Evolutionary conservation across 1,140 invertebrate species (phyloP).

Genomic region (Microplitis mediator): DNA sequence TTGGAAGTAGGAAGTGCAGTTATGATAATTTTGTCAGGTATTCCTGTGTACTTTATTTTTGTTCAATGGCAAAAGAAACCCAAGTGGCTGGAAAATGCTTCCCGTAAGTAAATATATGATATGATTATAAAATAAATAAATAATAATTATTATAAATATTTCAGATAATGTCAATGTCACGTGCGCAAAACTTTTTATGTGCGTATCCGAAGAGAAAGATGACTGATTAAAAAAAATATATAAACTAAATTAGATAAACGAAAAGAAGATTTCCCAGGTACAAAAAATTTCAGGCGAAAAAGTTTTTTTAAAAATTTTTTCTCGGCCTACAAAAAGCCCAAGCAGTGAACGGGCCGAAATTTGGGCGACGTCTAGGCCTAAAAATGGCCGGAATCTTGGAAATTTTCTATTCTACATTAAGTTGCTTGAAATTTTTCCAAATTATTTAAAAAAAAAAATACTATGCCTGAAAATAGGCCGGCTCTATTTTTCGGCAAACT

Average conservation of each 20-base stretch:
- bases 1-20: constrained; percentile 84
- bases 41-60: constrained; percentile 89
- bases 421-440: too few species aligned
- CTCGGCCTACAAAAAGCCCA: too few species aligned
- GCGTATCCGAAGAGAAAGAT: constrained; percentile 69
- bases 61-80: constrained; percentile 88
- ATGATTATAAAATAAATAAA: constrained; percentile 7
- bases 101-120: constrained; percentile 33
- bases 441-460: too few species aligned
- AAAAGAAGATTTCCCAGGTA: too few species aligned
- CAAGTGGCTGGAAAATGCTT: constrained; percentile 42
- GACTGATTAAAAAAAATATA: constrained; percentile 33
- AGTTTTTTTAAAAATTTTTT: too few species aligned
- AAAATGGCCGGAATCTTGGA: too few species aligned
- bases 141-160: constrained; percentile 37
- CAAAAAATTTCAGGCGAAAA: too few species aligned
- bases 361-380: too few species aligned
- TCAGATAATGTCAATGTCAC: constrained; percentile 70
- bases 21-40: constrained; percentile 82
- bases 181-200: constrained; percentile 78
- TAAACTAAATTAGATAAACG: background rate
- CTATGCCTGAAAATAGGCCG: too few species aligned
- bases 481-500: too few species aligned
- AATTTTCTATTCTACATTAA: too few species aligned
- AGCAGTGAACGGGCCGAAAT: too few species aligned